Percentiles rank a stretch among this genome's conserved stretches.
Evolutionary conservation across 2,113 vertebrate species (phyloP).

Genomic region (Poecilia latipinna): DNA sequence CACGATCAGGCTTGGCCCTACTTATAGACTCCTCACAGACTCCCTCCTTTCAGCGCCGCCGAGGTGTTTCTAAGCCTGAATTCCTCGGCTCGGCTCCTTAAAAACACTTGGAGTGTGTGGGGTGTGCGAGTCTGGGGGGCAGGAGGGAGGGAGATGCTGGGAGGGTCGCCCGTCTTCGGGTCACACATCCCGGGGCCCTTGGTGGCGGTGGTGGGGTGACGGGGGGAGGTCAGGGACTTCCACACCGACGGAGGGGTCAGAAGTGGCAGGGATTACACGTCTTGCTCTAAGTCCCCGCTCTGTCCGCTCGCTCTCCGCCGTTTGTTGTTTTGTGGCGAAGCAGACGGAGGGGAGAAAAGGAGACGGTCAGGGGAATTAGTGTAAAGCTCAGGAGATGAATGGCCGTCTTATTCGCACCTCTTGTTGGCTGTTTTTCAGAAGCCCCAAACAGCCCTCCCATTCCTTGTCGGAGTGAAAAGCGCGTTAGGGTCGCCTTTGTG

Average conservation of each 20-base stretch:
- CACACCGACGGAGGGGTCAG: slow-evolving; percentile 82
- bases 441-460: slow-evolving; percentile 79
- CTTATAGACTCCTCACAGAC: slow-evolving; percentile 81
- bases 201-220: slow-evolving; percentile 53
- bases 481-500: slow-evolving; percentile 95
- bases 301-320: slow-evolving; percentile 84
- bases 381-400: slow-evolving; percentile 91
- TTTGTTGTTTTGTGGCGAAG: slow-evolving; percentile 88
- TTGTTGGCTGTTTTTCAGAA: slow-evolving; percentile 89
- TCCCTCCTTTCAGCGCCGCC: slow-evolving; percentile 71
- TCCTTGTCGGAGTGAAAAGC: slow-evolving; percentile 92
- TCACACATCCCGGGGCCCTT: slow-evolving; percentile 73
- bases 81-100: slow-evolving; percentile 79
- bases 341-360: slow-evolving; percentile 82
- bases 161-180: slow-evolving; percentile 76
- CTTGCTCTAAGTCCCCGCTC: slow-evolving; percentile 80
- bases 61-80: slow-evolving; percentile 80
- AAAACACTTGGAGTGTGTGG: slow-evolving; percentile 77
- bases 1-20: slow-evolving; percentile 78
- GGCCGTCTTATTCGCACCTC: slow-evolving; percentile 93
- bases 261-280: slow-evolving; percentile 86
- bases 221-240: slow-evolving; percentile 79
- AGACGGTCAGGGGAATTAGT: slow-evolving; percentile 81
- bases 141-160: slow-evolving; percentile 29
- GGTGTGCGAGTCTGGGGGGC: slow-evolving; percentile 48